phyloP scores from a whole-genome alignment of 2,888 invertebrate genomes.

The Atrina japonica region DNA sequence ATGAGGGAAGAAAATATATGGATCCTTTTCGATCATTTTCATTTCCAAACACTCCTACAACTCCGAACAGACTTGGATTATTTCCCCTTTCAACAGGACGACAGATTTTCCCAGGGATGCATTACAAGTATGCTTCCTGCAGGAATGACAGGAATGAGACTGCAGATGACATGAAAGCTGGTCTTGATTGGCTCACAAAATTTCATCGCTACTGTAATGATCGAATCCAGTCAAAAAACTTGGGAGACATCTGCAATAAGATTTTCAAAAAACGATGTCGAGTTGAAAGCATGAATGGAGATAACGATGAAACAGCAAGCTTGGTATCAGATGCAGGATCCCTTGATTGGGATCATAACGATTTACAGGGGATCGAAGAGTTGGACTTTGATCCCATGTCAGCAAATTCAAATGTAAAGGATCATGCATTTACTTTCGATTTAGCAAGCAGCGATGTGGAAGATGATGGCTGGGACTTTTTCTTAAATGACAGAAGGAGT shows the following conservation, averaged over 20 bases:
- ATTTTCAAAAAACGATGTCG: conserved; percentile 45
- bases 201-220: conserved; percentile 72
- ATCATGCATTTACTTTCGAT: conserved; percentile 69
- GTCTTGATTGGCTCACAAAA: conserved; percentile 69
- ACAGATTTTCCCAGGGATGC: conserved; percentile 60
- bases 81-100: conserved; percentile 66
- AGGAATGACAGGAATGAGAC: conserved; percentile 53
- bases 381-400: conserved; percentile 54
- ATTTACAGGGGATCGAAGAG: conserved; percentile 61
- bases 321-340: conserved; percentile 55
- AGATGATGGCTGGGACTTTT: conserved; percentile 71
- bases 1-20: conserved; percentile 66
- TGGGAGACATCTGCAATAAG: conserved; percentile 65
- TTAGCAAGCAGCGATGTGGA: conserved; percentile 67
- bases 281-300: conserved; percentile 40
- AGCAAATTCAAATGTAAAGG: conserved; percentile 62
- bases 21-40: conserved; percentile 66
- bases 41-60: conserved; percentile 58
- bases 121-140: conserved; percentile 48
- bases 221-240: conserved; percentile 66
- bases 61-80: conserved; percentile 62
- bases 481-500: conserved; percentile 67
- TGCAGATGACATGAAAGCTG: conserved; percentile 55
- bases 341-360: conserved; percentile 63
- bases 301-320: conserved; percentile 58